These are phyloP conservation scores for Phymastichus coffea DNA, from an alignment of 1,140 invertebrate genomes.

Conservation along the genomic window DNA sequence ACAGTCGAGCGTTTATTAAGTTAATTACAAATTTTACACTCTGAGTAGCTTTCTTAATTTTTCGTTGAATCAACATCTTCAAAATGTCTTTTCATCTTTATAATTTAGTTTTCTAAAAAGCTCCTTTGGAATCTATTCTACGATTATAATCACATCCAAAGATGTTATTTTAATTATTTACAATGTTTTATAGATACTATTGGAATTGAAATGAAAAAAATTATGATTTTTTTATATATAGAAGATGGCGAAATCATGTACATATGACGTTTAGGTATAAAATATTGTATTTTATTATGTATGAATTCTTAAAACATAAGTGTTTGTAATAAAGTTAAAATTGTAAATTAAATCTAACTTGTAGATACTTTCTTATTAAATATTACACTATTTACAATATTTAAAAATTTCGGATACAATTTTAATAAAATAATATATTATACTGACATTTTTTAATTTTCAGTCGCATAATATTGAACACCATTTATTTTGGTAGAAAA, in stretches of 20 bases:
- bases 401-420: too few species aligned
- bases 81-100: neutral
- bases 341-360: constrained; percentile 8
- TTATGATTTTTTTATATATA: neutral
- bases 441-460: too few species aligned
- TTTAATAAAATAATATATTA: too few species aligned
- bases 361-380: neutral
- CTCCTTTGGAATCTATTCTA: too few species aligned
- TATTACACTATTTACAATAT: neutral
- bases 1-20: constrained; percentile 53
- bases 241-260: constrained; percentile 16
- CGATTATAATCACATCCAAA: neutral
- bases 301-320: constrained; percentile 19
- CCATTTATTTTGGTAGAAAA: too few species aligned
- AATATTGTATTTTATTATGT: constrained; percentile 27
- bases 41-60: too few species aligned
- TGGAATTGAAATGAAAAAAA: neutral
- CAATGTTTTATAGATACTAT: neutral
- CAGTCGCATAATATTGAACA: too few species aligned
- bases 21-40: too few species aligned
- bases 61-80: too few species aligned
- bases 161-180: neutral
- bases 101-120: constrained; percentile 6
- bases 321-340: constrained; percentile 22
- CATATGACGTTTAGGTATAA: constrained; percentile 16